A percentile compares a stretch with the other conserved stretches of the same genome.
These are phyloP conservation scores for Lophius piscatorius DNA, from an alignment of 2,113 vertebrate genomes.

Conservation along the genomic window DNA sequence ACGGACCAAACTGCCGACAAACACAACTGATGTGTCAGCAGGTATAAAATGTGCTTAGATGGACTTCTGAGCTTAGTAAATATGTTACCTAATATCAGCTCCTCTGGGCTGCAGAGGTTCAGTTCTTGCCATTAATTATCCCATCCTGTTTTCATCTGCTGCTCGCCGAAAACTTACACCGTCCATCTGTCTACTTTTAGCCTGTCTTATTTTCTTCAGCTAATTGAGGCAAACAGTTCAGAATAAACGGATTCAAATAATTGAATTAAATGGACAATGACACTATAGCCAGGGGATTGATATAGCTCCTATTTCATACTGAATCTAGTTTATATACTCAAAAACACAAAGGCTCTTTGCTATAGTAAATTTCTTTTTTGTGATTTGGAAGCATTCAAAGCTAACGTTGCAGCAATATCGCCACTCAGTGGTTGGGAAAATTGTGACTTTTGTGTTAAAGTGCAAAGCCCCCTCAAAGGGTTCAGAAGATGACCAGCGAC, in stretches of 20 bases:
- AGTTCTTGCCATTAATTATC: slow-evolving; percentile 67
- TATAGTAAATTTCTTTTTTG: too few relatives aligned
- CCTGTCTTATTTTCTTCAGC: background rate
- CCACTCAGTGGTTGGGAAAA: too few relatives aligned
- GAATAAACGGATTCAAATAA: slow-evolving; percentile 6
- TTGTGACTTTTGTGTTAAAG: too few relatives aligned
- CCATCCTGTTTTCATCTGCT: slow-evolving; percentile 22
- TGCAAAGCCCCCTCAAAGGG: background rate
- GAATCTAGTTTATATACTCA: too few relatives aligned
- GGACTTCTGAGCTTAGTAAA: slow-evolving; percentile 69
- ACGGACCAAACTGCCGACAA: slow-evolving; percentile 48
- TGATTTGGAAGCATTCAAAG: too few relatives aligned
- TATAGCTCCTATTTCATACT: too few relatives aligned
- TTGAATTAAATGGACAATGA: too few relatives aligned
- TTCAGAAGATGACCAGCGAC: slow-evolving; percentile 11
- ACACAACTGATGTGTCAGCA: slow-evolving; percentile 75
- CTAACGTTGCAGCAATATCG: too few relatives aligned
- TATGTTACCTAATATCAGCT: slow-evolving; percentile 55
- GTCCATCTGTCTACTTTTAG: background rate
- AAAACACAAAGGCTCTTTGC: too few relatives aligned
- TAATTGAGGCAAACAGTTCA: slow-evolving; percentile 19
- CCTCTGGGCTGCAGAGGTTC: slow-evolving; percentile 38
- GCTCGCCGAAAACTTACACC: slow-evolving; percentile 39
- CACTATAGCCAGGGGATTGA: too few relatives aligned
- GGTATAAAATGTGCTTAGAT: slow-evolving; percentile 70